Conservation (phyloP, 2,888 invertebrate genomes). For the Caenorhabditis becei region DNA sequence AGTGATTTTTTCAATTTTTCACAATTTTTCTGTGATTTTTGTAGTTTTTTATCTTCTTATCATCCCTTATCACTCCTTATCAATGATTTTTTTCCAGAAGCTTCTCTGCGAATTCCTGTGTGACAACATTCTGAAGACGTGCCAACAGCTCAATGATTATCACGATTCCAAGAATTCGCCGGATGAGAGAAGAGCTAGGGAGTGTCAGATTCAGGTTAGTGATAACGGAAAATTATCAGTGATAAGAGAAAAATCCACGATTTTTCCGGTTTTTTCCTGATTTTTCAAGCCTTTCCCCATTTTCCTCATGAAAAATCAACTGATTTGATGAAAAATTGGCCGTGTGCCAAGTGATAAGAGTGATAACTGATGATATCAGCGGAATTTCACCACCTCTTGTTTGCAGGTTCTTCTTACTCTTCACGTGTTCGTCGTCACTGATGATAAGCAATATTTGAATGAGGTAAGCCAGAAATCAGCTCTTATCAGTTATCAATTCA, state of each 20-base stretch:
- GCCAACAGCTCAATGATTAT: slow-evolving; percentile 46
- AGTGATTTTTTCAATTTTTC: slow-evolving; percentile 13
- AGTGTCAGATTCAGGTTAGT: slow-evolving; percentile 52
- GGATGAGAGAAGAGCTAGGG: slow-evolving; percentile 45
- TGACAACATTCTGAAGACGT: slow-evolving; percentile 37
- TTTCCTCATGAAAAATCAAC: too few species aligned
- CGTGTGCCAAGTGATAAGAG: neutral
- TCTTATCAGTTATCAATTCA: too few species aligned
- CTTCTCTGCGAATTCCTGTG: slow-evolving; percentile 37
- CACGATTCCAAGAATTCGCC: slow-evolving; percentile 31
- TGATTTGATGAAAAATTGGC: neutral
- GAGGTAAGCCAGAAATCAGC: too few species aligned
- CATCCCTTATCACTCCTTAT: too few species aligned
- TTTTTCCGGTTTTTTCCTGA: neutral
- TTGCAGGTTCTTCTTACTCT: slow-evolving; percentile 58
- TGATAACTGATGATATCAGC: neutral
- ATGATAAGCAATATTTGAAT: slow-evolving; percentile 38
- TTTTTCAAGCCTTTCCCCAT: too few species aligned
- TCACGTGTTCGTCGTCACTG: slow-evolving; percentile 42
- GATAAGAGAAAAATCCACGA: neutral
- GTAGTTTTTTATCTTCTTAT: neutral
- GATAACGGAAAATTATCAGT: neutral
- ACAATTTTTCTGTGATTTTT: too few species aligned
- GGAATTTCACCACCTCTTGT: neutral
- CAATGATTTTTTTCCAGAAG: slow-evolving; percentile 43